These are phyloP conservation scores for Poeciliopsis occidentalis DNA, from an alignment of 2,113 vertebrate species.

Conservation along the genomic window DNA sequence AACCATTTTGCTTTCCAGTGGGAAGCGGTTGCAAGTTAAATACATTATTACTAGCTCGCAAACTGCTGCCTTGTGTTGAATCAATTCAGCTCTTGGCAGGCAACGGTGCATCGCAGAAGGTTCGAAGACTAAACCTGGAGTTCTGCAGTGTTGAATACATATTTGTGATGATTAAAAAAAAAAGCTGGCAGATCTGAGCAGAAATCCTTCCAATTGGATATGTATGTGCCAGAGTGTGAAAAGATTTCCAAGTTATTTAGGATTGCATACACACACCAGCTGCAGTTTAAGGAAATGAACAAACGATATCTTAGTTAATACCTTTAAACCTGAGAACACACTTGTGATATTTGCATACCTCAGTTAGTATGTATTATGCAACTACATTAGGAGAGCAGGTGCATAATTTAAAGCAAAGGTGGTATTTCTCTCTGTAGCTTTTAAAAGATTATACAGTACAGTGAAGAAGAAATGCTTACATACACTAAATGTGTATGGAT, in stretches of 20 bases:
- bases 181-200: conserved; percentile 45
- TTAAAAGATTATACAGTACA: neutral
- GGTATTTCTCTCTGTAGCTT: neutral
- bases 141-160: conserved; percentile 68
- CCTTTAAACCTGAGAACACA: conserved; percentile 20
- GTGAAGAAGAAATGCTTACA: neutral
- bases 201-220: conserved; percentile 42
- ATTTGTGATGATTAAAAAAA: conserved; percentile 69
- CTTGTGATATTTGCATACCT: conserved; percentile 10
- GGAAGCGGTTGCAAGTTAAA: conserved; percentile 40
- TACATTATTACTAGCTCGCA: conserved; percentile 57
- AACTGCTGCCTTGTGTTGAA: conserved; percentile 51
- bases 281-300: conserved; percentile 51
- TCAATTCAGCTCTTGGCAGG: conserved; percentile 66
- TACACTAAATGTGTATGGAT: neutral
- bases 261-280: conserved; percentile 49
- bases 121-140: conserved; percentile 52
- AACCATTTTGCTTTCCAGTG: conserved; percentile 17
- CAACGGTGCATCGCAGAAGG: conserved; percentile 64
- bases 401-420: conserved; percentile 25
- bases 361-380: conserved; percentile 19
- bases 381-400: conserved; percentile 13
- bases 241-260: conserved; percentile 54
- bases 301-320: conserved; percentile 21
- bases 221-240: conserved; percentile 47